Conservation (phyloP, 2,888 invertebrate genomes). For the Argyra leucocephala region DNA sequence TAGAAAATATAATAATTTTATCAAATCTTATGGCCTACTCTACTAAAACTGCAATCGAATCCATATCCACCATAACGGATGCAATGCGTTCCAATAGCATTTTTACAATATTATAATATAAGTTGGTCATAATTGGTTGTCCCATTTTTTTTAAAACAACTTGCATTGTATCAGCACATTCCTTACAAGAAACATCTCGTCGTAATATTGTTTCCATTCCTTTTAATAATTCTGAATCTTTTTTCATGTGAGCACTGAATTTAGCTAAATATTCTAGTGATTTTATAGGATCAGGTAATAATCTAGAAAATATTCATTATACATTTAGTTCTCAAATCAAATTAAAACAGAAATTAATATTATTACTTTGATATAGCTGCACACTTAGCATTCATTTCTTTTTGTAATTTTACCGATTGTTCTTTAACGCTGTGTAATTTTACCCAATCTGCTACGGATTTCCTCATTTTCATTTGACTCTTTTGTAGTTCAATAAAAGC, state of each 20-base stretch:
- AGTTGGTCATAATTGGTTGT: conserved; percentile 86
- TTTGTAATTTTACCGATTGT: conserved; percentile 57
- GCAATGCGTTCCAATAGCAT: conserved; percentile 89
- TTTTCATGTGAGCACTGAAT: conserved; percentile 69
- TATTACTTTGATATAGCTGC: conserved; percentile 40
- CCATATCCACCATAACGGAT: conserved; percentile 91
- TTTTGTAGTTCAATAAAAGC: conserved; percentile 88
- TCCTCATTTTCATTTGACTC: conserved; percentile 73
- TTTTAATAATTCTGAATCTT: conserved; percentile 58
- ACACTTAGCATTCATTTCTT: conserved; percentile 60
- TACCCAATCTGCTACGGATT: conserved; percentile 78
- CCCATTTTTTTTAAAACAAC: conserved; percentile 82
- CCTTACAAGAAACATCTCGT: conserved; percentile 85
- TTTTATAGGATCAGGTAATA: conserved; percentile 86
- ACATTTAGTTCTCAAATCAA: not conserved
- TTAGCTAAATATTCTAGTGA: conserved; percentile 78
- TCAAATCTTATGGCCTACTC: conserved; percentile 39
- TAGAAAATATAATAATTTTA: not conserved
- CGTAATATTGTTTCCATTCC: conserved; percentile 82
- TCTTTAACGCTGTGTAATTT: conserved; percentile 65
- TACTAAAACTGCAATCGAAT: conserved; percentile 66
- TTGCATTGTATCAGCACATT: conserved; percentile 83
- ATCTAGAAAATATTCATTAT: conserved; percentile 44
- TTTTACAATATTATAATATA: conserved; percentile 92
- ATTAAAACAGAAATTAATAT: conserved; percentile 23